Conservation (phyloP, 2,797 vertebrate genomes). For the Urophycis tenuis region DNA sequence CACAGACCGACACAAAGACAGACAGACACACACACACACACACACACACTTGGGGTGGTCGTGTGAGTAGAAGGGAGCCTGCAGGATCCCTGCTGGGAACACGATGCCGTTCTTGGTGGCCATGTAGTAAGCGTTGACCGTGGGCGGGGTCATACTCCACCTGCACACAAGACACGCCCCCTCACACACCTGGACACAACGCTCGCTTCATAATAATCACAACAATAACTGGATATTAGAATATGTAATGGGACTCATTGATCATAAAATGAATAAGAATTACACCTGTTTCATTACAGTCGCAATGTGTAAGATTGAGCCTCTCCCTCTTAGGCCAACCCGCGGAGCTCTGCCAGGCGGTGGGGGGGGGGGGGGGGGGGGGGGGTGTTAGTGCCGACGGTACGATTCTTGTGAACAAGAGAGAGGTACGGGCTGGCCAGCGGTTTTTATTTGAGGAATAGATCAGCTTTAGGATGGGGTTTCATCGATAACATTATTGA, state of each 20-base stretch:
- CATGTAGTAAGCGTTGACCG: conserved; percentile 96
- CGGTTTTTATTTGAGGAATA: no score
- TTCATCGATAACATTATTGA: no score
- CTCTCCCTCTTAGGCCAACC: background rate
- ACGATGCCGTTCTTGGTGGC: conserved; percentile 97
- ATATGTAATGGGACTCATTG: no score
- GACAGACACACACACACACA: conserved; percentile 4
- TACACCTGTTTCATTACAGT: no score
- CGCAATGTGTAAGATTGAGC: background rate
- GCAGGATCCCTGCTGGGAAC: conserved; percentile 93
- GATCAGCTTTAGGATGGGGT: no score
- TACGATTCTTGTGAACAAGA: no score
- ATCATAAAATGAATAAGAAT: no score
- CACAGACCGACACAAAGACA: conserved; percentile 8
- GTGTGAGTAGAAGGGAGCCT: conserved; percentile 92
- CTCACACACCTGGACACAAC: background rate
- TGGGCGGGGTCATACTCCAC: conserved; percentile 98
- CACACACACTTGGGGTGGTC: conserved; percentile 87
- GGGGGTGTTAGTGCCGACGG: no score
- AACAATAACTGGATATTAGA: no score
- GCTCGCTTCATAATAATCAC: no score
- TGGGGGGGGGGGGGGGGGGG: no score
- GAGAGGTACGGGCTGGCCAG: background rate
- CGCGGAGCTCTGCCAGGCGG: no score
- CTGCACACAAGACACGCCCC: conserved; percentile 53